Evolutionary conservation across 2,797 vertebrate genomes (phyloP).

Genomic region (Anguilla megastoma): DNA sequence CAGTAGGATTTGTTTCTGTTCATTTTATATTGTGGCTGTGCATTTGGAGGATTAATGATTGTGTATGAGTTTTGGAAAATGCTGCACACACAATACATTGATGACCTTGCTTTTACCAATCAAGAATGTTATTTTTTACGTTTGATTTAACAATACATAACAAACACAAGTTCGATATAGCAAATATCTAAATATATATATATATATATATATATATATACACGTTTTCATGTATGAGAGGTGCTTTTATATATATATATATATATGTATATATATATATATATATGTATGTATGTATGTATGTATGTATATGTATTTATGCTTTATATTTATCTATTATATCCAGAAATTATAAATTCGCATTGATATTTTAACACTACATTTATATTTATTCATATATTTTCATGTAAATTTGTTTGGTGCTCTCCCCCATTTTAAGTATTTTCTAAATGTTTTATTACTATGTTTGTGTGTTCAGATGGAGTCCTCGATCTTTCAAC

Average conservation of each 20-base stretch:
- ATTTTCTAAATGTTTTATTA: background rate
- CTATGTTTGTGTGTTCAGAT: slow-evolving; percentile 72
- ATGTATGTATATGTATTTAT: background rate
- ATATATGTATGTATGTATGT: too few relatives aligned
- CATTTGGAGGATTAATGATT: too few relatives aligned
- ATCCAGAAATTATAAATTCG: background rate
- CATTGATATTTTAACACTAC: background rate
- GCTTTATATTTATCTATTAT: background rate
- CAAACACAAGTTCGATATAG: too few relatives aligned
- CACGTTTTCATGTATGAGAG: too few relatives aligned
- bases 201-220: too few relatives aligned
- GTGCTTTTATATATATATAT: background rate
- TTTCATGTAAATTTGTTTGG: background rate
- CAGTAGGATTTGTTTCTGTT: background rate
- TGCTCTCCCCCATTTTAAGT: background rate
- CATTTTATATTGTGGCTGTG: background rate
- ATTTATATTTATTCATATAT: background rate
- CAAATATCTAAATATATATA: too few relatives aligned
- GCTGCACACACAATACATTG: too few relatives aligned
- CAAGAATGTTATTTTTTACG: too few relatives aligned
- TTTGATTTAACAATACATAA: too few relatives aligned
- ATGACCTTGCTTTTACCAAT: background rate
- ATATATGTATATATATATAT: too few relatives aligned
- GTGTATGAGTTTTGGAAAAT: too few relatives aligned
- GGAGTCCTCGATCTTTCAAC: slow-evolving; percentile 98